These are phyloP conservation scores for Centropus bengalensis DNA, from an alignment of 2,113 vertebrate species.

Conservation along the genomic window DNA sequence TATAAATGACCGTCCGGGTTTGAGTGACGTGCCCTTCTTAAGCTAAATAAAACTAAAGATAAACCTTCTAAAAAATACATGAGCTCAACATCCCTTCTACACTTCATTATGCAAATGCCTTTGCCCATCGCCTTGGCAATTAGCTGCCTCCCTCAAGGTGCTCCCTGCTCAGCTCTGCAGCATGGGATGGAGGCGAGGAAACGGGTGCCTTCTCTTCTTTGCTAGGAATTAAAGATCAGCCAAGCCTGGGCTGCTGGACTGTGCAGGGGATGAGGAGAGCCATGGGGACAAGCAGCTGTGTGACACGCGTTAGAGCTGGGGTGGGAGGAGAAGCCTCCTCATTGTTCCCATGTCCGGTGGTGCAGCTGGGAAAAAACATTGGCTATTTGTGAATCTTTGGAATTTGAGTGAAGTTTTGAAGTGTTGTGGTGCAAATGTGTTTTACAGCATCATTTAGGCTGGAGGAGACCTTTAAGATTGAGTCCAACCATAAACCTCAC, in stretches of 20 bases:
- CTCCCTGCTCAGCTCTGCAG: background rate
- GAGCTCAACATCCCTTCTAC: conserved; percentile 69
- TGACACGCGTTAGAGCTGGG: no score
- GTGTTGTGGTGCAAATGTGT: background rate
- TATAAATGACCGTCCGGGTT: conserved; percentile 67
- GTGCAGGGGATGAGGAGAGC: background rate
- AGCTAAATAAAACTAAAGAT: conserved; percentile 76
- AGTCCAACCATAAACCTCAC: no score
- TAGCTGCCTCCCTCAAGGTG: conserved; percentile 59
- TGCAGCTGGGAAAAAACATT: no score
- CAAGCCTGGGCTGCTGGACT: background rate
- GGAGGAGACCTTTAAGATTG: no score
- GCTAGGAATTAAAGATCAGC: fast-evolving
- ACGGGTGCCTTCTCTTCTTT: background rate
- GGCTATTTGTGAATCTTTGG: no score
- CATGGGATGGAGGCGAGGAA: background rate
- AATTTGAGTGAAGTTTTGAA: fast-evolving
- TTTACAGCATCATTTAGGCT: no score
- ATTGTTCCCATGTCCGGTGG: background rate
- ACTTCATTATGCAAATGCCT: conserved; percentile 75
- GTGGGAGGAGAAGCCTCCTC: no score
- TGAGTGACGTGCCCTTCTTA: conserved; percentile 80
- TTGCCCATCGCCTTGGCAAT: conserved; percentile 51
- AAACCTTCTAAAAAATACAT: conserved; percentile 79
- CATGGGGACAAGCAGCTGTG: background rate